phyloP scores from a whole-genome alignment of 2,888 invertebrate species.

The Icerya purchasi region DNA sequence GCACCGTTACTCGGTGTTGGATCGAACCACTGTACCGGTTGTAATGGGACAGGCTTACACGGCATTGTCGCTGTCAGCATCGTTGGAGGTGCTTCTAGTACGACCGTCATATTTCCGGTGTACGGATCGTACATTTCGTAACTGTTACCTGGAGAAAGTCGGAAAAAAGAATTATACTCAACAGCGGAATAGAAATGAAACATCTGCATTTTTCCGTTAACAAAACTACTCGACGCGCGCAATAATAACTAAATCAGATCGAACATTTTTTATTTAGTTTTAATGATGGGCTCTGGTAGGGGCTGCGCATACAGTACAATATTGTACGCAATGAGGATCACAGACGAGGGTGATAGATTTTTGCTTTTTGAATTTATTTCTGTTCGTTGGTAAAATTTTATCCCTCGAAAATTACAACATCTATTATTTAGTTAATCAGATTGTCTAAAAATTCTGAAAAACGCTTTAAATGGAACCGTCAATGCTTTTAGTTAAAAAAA shows the following conservation, averaged over 20 bases:
- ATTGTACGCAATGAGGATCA: neutral
- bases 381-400: too few species aligned
- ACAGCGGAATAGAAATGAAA: neutral
- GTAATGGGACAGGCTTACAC: slow-evolving; percentile 28
- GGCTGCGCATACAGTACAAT: neutral
- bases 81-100: slow-evolving; percentile 23
- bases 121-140: slow-evolving; percentile 24
- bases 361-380: too few species aligned
- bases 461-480: too few species aligned
- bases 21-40: slow-evolving; percentile 30
- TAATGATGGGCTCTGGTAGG: too few species aligned
- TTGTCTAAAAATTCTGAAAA: too few species aligned
- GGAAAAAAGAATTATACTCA: neutral
- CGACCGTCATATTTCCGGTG: slow-evolving; percentile 22
- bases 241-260: too few species aligned
- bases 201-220: too few species aligned
- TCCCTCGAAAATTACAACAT: too few species aligned
- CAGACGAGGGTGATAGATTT: neutral
- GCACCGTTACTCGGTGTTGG: slow-evolving; percentile 18
- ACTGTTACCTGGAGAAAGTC: slow-evolving; percentile 18
- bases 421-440: too few species aligned
- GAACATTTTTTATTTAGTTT: too few species aligned
- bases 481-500: too few species aligned
- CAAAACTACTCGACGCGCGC: too few species aligned
- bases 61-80: slow-evolving; percentile 26